phyloP scores from a whole-genome alignment of 2,888 invertebrate genomes.

The Lepetodrilus schrolli region DNA sequence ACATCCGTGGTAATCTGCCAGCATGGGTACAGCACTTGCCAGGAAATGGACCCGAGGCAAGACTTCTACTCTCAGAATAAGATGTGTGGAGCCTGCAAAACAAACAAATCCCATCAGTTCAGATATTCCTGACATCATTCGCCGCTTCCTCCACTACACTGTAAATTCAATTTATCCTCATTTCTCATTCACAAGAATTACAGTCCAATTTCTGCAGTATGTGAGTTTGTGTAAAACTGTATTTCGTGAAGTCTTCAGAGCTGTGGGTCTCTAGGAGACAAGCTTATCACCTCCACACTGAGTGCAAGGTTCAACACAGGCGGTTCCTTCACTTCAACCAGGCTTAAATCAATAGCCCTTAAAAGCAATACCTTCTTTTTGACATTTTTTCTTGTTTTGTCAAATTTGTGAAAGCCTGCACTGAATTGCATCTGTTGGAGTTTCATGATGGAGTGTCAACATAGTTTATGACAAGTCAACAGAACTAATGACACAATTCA shows the following conservation, averaged over 20 bases:
- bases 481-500: too few relatives aligned
- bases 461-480: too few relatives aligned
- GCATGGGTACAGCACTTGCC: background rate
- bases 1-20: background rate
- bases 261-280: background rate
- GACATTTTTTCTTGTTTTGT: background rate
- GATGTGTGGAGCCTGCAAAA: background rate
- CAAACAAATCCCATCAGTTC: background rate
- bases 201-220: background rate
- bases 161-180: background rate
- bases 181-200: background rate
- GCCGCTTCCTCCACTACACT: background rate
- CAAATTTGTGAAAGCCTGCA: background rate
- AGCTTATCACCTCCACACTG: background rate
- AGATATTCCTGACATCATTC: too few relatives aligned
- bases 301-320: background rate
- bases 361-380: slow-evolving; percentile 22
- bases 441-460: too few relatives aligned
- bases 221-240: background rate
- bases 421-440: too few relatives aligned
- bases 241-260: background rate
- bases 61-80: background rate
- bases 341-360: slow-evolving; percentile 20
- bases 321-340: background rate
- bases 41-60: background rate